Evolutionary conservation across 1,140 invertebrate species (phyloP), one percentile per base, ranked within the genome.

Genomic region (Tetramorium alpestre): DNA sequence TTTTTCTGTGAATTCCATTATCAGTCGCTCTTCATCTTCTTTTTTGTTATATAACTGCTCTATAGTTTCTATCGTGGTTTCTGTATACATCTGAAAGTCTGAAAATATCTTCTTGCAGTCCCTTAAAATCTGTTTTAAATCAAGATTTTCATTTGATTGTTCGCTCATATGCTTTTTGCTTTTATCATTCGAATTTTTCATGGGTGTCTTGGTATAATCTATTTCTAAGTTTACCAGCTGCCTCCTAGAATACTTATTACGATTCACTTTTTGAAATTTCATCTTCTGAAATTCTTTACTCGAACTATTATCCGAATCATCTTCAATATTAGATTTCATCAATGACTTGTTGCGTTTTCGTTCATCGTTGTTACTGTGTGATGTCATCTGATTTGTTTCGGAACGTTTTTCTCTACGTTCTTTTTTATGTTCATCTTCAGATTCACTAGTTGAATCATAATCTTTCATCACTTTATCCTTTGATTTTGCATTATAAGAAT

Each of bases 221-320:
- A 22, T 4, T 25, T 47, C 65, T 7, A 41, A 18, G n/a, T 73
- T 18, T n/a, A 0, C 13, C 11, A 86, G 49, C 11, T 54, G 62
- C 41, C 47, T 90, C 1, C 0, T 13, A 28, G 3, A 28, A 3
- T 62, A 81, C 13, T 60, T 44, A 10, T 6, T 28, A 22, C 7
- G 28, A 65, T 44, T 33, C 47, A 81, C 62, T 10, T 81, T 81
- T 16, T 81, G 80, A 28, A 89, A 18, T 54, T 84, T 89, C 8
- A 28, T 49, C 13, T 81, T 86, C 11, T 87, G 73, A 77, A 93
- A 93, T 88, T 94, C 91, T 65, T 84, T 87, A 5, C 73, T 76
- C n/a, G 91, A 92, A 78, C 81, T 92, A 2, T 90, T 87, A 62
- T 92, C 89, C 18, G 86, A 87, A 33, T 87, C 38, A 49, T 58